Percentiles rank a stretch among this genome's conserved stretches.
Conservation (phyloP, 2,113 vertebrate genomes). For the Erythrocebus patas region DNA sequence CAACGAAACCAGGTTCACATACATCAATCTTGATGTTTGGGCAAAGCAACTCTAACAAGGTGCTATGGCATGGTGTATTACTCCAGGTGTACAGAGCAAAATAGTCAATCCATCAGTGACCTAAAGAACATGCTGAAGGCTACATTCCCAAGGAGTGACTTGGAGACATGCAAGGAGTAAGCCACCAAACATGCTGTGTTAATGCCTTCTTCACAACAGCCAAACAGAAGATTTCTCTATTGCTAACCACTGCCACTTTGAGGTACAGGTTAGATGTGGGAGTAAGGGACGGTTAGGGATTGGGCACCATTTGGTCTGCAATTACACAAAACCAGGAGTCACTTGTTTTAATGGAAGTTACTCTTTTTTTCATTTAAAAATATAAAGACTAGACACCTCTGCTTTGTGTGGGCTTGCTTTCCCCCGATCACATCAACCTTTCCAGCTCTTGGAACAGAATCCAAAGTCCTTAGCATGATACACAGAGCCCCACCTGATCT, state of each 20-base stretch:
- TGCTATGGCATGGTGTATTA: not conserved
- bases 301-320: not conserved
- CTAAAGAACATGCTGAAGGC: not conserved
- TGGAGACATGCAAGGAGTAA: not conserved
- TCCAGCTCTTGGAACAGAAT: not conserved
- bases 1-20: not conserved
- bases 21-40: not conserved
- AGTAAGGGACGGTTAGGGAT: not conserved
- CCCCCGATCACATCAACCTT: not conserved
- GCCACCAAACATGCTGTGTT: not conserved
- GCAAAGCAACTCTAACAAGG: not conserved
- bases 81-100: not conserved
- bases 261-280: not conserved
- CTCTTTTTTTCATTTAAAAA: not conserved
- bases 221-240: not conserved
- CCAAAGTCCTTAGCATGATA: not conserved
- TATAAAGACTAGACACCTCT: not conserved
- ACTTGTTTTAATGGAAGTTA: not conserved
- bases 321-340: not conserved
- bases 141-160: not conserved
- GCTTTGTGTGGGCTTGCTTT: not conserved
- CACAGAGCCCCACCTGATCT: not conserved
- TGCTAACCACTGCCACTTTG: not conserved
- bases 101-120: not conserved
- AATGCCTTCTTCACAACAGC: not conserved